Evolutionary conservation across 1,140 invertebrate species (phyloP).

Genomic region (Tetragnatha versicolor): DNA sequence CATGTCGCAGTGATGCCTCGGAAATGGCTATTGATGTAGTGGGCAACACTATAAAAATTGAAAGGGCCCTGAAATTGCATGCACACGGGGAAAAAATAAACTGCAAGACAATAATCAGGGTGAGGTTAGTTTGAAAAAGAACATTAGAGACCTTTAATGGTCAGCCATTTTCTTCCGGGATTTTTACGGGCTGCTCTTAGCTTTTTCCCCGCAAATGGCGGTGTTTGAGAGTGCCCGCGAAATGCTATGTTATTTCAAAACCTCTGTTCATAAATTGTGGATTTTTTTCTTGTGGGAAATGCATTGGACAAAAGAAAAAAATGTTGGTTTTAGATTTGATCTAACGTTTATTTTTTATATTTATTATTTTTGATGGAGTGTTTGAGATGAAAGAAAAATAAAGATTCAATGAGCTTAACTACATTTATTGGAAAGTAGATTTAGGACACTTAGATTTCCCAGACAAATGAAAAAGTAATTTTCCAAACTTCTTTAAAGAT

Average conservation of each 20-base stretch:
- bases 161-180: constrained; percentile 38
- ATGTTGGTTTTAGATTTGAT: too few relatives aligned
- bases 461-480: too few relatives aligned
- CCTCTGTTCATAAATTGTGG: too few relatives aligned
- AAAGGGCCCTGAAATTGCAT: constrained; percentile 36
- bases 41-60: constrained; percentile 50
- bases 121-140: constrained; percentile 44
- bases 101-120: constrained; percentile 46
- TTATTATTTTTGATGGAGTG: too few relatives aligned
- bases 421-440: too few relatives aligned
- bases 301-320: too few relatives aligned
- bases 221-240: constrained; percentile 10
- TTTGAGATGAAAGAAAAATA: too few relatives aligned
- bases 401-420: too few relatives aligned
- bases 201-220: constrained; percentile 41
- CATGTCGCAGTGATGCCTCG: constrained; percentile 39
- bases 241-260: constrained; percentile 36
- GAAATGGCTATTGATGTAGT: constrained; percentile 52
- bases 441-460: too few relatives aligned
- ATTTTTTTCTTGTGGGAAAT: too few relatives aligned
- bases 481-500: too few relatives aligned
- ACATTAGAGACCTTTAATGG: constrained; percentile 54
- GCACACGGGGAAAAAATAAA: constrained; percentile 40
- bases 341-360: too few relatives aligned
- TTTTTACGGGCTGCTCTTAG: constrained; percentile 44